Percentiles rank a stretch among this genome's conserved stretches.
These are phyloP conservation scores for Dichetophora obliterata DNA, from an alignment of 2,888 invertebrate genomes.

Conservation along the genomic window DNA sequence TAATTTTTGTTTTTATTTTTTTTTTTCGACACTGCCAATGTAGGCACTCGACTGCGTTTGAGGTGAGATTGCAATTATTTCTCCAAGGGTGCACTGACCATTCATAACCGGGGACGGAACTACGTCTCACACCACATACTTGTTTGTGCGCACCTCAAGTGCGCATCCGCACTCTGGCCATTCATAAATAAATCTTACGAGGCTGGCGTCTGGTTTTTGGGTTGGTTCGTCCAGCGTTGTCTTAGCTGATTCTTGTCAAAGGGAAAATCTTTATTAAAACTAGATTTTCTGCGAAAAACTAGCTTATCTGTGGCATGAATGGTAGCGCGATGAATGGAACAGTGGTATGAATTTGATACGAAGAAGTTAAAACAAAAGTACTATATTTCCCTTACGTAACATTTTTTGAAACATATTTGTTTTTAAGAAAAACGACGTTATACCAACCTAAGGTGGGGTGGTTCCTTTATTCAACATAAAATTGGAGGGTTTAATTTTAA, in stretches of 20 bases:
- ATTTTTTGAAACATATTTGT: no score
- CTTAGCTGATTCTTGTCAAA: constrained; percentile 24
- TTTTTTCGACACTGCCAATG: no score
- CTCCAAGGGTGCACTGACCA: constrained; percentile 51
- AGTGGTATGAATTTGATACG: not conserved
- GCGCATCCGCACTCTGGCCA: not conserved
- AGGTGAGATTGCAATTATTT: constrained; percentile 63
- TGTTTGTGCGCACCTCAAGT: not conserved
- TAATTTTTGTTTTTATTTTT: constrained; percentile 53
- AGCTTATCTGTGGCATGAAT: not conserved
- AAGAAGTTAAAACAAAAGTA: no score
- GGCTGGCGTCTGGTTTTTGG: constrained; percentile 19
- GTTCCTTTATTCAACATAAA: no score
- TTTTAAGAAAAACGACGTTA: no score
- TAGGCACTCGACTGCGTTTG: no score
- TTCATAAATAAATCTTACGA: constrained; percentile 31
- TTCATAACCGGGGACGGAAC: constrained; percentile 18
- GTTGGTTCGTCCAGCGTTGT: not conserved
- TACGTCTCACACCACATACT: not conserved
- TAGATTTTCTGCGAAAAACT: constrained; percentile 32
- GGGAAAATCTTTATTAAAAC: constrained; percentile 27
- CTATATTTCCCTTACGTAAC: no score
- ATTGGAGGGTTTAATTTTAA: no score
- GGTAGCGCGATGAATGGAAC: not conserved
- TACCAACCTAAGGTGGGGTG: no score